Evolutionary conservation across 2,888 invertebrate species (phyloP).

Genomic region (Pammene fasciana): DNA sequence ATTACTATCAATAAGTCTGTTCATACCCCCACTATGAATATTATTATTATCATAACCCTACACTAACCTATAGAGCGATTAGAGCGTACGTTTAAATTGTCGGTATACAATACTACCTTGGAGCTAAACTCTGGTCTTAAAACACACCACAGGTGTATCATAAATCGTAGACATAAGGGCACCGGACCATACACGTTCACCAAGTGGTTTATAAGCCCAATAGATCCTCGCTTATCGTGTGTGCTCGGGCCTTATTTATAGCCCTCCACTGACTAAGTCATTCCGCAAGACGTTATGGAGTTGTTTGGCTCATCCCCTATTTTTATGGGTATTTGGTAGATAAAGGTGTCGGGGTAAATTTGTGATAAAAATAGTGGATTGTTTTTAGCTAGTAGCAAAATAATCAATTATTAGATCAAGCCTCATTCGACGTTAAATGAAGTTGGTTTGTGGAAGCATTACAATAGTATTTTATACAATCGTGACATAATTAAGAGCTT

Average conservation of each 20-base stretch:
- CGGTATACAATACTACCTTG: slow-evolving; percentile 9
- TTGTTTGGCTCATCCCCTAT: slow-evolving; percentile 61
- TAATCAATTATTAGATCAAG: slow-evolving; percentile 21
- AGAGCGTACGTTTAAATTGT: neutral
- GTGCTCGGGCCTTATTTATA: slow-evolving; percentile 67
- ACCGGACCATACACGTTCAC: slow-evolving; percentile 55
- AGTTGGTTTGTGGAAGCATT: neutral
- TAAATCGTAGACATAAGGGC: slow-evolving; percentile 64
- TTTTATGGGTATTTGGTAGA: slow-evolving; percentile 43
- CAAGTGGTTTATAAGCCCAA: slow-evolving; percentile 75
- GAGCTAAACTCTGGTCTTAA: slow-evolving; percentile 32
- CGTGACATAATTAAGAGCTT: no score
- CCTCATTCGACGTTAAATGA: neutral
- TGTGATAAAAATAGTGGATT: slow-evolving; percentile 44
- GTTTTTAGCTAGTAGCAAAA: slow-evolving; percentile 38
- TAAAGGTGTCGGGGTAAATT: slow-evolving; percentile 43
- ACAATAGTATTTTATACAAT: neutral
- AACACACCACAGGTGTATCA: slow-evolving; percentile 63
- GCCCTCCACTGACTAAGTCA: slow-evolving; percentile 68
- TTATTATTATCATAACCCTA: no score
- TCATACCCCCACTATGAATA: no score
- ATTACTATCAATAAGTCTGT: no score
- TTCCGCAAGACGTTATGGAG: slow-evolving; percentile 66
- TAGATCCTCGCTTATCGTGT: slow-evolving; percentile 76
- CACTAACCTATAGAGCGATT: neutral